phyloP scores from a whole-genome alignment of 2,113 vertebrate species.

The Cyprinodon tularosa region DNA sequence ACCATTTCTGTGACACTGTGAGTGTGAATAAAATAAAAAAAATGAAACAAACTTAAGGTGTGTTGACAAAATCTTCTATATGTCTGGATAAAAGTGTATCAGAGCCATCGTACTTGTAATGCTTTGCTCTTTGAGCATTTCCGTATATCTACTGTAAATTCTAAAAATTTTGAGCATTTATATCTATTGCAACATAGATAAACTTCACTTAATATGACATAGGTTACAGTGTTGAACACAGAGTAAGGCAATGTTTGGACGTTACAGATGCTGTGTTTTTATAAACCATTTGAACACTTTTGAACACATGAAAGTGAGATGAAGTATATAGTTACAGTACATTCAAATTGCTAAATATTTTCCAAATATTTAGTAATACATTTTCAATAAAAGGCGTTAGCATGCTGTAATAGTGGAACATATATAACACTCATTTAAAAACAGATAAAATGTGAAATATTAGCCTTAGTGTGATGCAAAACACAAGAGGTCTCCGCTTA shows the following conservation, averaged over 20 bases:
- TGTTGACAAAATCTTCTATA: too few relatives aligned
- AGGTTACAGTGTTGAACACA: background rate
- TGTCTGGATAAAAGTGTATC: too few relatives aligned
- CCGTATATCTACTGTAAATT: too few relatives aligned
- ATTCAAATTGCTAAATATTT: background rate
- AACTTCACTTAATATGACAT: background rate
- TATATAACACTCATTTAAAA: background rate
- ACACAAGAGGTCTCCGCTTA: conserved; percentile 9
- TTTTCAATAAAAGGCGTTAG: background rate
- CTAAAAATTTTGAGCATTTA: background rate
- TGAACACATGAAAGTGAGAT: background rate
- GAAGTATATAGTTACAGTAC: background rate
- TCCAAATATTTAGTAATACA: background rate
- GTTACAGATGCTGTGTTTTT: background rate
- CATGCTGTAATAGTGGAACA: background rate
- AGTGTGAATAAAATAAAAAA: too few relatives aligned
- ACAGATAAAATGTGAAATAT: conserved; percentile 2
- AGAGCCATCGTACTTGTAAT: too few relatives aligned
- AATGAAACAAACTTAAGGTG: too few relatives aligned
- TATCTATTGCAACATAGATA: background rate
- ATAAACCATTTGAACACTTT: background rate
- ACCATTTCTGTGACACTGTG: too few relatives aligned
- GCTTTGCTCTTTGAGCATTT: too few relatives aligned
- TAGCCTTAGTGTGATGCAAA: conserved; percentile 10
- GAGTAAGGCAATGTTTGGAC: background rate